A percentile compares a stretch with the other conserved stretches of the same genome.
phyloP scores from a whole-genome alignment of 1,140 invertebrate genomes.

The Brachionus sp. region DNA sequence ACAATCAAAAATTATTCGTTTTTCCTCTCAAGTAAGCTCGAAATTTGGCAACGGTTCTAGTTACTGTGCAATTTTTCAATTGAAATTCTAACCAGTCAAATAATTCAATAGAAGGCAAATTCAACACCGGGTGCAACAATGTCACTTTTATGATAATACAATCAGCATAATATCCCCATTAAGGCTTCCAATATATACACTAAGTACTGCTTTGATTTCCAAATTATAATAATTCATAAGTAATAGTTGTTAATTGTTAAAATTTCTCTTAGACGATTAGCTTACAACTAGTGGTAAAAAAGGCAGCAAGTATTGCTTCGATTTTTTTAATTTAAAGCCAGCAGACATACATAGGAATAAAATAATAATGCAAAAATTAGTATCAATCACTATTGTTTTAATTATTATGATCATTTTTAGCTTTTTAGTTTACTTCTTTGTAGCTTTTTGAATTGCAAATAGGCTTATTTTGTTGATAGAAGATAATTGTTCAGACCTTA shows the following conservation, averaged over 20 bases:
- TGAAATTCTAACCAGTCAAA: neutral
- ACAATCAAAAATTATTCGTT: constrained; percentile 20
- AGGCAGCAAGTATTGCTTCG: neutral
- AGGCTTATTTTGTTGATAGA: neutral
- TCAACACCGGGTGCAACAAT: neutral
- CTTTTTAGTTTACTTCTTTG: neutral
- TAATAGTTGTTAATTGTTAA: neutral
- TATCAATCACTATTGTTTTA: neutral
- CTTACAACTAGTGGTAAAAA: neutral
- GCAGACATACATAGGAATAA: neutral
- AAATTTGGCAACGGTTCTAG: neutral
- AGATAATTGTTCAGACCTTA: neutral
- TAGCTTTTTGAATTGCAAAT: neutral
- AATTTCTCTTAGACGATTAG: neutral
- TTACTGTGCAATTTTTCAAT: neutral
- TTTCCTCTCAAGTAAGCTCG: neutral
- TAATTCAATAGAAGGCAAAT: neutral
- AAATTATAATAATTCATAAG: constrained; percentile 24
- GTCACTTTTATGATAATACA: constrained; percentile 7
- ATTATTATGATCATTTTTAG: neutral
- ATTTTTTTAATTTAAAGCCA: neutral
- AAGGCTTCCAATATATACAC: neutral
- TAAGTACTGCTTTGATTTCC: neutral
- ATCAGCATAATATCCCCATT: neutral
- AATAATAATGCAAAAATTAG: neutral